Conservation (phyloP, 2,113 vertebrate species). For the Gopherus evgoodei region DNA sequence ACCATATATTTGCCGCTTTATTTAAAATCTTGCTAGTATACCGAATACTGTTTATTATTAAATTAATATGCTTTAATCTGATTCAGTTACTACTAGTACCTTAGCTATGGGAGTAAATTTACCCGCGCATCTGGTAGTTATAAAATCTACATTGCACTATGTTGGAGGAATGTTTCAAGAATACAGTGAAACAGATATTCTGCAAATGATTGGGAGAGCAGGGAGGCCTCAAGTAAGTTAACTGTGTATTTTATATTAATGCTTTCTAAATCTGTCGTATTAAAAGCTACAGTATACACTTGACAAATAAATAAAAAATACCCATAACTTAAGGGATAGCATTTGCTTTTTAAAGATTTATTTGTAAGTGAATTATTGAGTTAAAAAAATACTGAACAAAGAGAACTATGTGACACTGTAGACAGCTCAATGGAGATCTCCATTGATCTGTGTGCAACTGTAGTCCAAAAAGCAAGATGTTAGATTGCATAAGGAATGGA, state of each 20-base stretch:
- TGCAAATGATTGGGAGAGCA: conserved; percentile 98
- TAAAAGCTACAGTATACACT: not conserved
- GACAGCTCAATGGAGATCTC: not conserved
- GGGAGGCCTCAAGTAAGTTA: conserved; percentile 92
- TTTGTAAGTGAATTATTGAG: conserved; percentile 7
- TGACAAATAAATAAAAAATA: not conserved
- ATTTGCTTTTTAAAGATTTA: not conserved
- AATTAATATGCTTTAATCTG: conserved; percentile 59
- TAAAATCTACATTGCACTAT: conserved; percentile 98
- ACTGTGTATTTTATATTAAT: conserved; percentile 12
- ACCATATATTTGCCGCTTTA: not conserved
- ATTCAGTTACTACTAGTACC: conserved; percentile 96
- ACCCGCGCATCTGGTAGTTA: conserved; percentile 95
- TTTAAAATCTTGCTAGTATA: not conserved
- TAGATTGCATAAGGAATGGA: not conserved
- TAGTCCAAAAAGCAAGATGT: not conserved
- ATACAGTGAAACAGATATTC: conserved; percentile 95
- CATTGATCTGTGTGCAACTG: not conserved
- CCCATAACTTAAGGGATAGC: not conserved
- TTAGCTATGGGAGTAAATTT: conserved; percentile 98
- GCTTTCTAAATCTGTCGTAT: not conserved
- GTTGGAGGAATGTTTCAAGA: conserved; percentile 93
- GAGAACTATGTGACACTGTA: not conserved
- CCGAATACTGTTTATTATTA: conserved; percentile 24
- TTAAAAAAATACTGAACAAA: not conserved